phyloP scores from a whole-genome alignment of 2,888 invertebrate species.

The Amblyjoppa proteus region DNA sequence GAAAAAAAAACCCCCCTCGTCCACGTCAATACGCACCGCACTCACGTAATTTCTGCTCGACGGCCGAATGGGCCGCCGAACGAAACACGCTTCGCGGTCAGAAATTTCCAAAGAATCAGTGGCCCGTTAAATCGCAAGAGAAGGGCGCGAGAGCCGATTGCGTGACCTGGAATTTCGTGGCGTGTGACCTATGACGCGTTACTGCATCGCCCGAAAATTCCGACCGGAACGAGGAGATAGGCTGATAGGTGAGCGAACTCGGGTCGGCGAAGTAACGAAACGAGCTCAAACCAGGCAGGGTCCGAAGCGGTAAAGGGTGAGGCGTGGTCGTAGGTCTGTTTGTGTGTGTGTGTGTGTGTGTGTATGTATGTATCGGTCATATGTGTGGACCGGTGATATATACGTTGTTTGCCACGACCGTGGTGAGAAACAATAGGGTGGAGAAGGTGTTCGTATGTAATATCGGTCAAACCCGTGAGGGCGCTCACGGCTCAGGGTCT shows the following conservation, averaged over 20 bases:
- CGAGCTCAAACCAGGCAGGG: background rate
- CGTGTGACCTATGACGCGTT: slow-evolving; percentile 17
- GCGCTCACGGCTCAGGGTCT: slow-evolving; percentile 33
- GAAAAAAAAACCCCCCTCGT: background rate
- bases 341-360: background rate
- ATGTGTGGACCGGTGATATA: background rate
- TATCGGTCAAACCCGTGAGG: slow-evolving; percentile 51
- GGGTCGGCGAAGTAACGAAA: slow-evolving; percentile 3
- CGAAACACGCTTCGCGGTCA: slow-evolving; percentile 13
- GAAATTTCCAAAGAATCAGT: slow-evolving; percentile 47
- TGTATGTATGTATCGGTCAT: background rate
- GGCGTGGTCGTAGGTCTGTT: background rate
- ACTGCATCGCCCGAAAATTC: background rate
- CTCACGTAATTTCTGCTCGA: slow-evolving; percentile 29
- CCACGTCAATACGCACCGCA: slow-evolving; percentile 10
- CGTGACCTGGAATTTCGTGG: slow-evolving; percentile 37
- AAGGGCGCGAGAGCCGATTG: background rate
- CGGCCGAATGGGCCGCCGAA: slow-evolving; percentile 6
- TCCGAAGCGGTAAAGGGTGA: slow-evolving; percentile 6
- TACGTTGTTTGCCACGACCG: background rate
- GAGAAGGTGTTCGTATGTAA: slow-evolving; percentile 22
- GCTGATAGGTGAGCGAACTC: background rate
- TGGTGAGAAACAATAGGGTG: slow-evolving; percentile 11
- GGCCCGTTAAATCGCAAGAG: slow-evolving; percentile 31
- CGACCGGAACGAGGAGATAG: background rate